These are phyloP conservation scores for Serranus cabrilla DNA, from an alignment of 2,797 vertebrate species.

Conservation along the genomic window DNA sequence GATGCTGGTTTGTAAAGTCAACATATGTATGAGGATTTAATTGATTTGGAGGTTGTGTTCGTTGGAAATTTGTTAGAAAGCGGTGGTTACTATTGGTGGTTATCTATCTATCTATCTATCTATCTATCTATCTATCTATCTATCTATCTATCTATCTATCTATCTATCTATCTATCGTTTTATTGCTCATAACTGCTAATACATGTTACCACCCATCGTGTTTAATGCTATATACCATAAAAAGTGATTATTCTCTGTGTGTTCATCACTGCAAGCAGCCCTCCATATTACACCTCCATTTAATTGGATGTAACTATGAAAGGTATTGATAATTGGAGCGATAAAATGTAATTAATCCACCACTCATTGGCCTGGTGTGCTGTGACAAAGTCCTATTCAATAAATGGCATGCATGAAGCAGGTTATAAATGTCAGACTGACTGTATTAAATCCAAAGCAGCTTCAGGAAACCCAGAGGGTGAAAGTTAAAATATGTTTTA, in stretches of 20 bases:
- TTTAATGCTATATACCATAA: not conserved
- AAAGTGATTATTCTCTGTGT: not conserved
- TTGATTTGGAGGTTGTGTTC: not conserved
- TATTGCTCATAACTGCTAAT: not conserved
- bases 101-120: no score
- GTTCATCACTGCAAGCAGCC: not conserved
- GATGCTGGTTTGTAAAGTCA: constrained; percentile 22
- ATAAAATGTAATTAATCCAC: not conserved
- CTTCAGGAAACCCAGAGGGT: not conserved
- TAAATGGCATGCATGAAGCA: not conserved
- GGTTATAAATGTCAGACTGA: not conserved
- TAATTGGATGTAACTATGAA: not conserved
- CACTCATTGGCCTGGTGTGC: not conserved
- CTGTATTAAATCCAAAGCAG: not conserved
- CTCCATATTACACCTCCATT: no score
- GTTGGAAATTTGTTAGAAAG: constrained; percentile 15
- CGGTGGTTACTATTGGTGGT: no score
- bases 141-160: no score
- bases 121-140: no score
- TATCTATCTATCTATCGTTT: no score
- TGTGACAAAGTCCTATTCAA: constrained; percentile 1
- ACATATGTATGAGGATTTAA: constrained; percentile 11
- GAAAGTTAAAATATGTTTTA: constrained; percentile 35
- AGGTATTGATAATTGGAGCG: not conserved
- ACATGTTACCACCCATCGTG: not conserved